These are phyloP conservation scores for Chiloscyllium plagiosum DNA, from an alignment of 2,113 vertebrate species.

Conservation along the genomic window DNA sequence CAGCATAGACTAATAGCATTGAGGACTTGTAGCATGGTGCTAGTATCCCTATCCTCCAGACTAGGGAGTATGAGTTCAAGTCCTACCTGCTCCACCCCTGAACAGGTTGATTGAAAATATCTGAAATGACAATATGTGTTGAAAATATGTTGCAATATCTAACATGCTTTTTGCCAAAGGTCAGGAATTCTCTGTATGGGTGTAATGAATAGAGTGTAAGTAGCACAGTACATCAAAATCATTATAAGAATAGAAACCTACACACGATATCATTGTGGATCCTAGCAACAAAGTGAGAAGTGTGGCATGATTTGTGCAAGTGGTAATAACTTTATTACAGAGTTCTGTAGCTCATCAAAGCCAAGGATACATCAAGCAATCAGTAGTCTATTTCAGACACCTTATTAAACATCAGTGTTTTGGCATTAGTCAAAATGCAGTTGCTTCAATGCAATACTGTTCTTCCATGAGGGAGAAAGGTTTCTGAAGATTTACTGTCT, in stretches of 20 bases:
- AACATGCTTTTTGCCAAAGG: not conserved
- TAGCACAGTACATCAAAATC: not conserved
- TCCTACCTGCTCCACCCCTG: no score
- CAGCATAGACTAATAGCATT: no score
- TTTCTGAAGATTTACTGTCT: not conserved
- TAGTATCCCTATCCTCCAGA: no score
- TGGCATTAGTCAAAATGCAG: not conserved
- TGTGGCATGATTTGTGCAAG: not conserved
- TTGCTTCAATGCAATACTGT: not conserved
- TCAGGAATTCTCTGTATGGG: not conserved
- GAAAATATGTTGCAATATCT: not conserved
- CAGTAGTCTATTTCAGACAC: not conserved
- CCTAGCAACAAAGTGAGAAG: constrained; percentile 13
- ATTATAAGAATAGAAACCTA: not conserved
- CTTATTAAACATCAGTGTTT: not conserved
- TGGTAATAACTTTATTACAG: not conserved
- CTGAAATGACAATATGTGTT: not conserved
- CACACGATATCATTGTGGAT: not conserved
- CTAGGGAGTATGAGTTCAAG: no score
- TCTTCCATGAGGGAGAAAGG: not conserved
- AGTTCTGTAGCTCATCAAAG: not conserved
- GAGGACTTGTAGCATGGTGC: no score
- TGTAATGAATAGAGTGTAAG: not conserved
- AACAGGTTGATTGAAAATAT: no score
- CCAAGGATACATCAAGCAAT: not conserved